Percentiles rank a stretch among this genome's conserved stretches.
phyloP scores from a whole-genome alignment of 2,797 vertebrate genomes.

The Sternarchorhynchus goeldii region DNA sequence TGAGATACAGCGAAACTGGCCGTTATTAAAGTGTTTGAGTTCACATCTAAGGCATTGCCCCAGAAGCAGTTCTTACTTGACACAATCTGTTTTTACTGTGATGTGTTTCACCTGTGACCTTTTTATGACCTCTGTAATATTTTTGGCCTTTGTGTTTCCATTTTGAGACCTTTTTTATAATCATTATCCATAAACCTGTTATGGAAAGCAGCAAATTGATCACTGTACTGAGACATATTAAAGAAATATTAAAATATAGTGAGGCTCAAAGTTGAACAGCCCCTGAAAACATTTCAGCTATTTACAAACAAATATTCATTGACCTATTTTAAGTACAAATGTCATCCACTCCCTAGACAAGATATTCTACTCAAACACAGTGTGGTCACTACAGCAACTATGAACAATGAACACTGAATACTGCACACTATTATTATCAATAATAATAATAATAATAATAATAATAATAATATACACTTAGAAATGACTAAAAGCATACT shows the following conservation, averaged over 20 bases:
- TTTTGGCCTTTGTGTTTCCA: too few species aligned
- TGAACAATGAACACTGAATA: constrained; percentile 4
- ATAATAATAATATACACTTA: background rate
- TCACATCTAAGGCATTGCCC: background rate
- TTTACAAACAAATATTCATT: background rate
- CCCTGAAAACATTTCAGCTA: background rate
- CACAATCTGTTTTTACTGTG: too few species aligned
- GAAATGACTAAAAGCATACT: background rate
- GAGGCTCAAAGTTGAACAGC: background rate
- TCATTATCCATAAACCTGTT: too few species aligned
- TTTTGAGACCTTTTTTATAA: background rate
- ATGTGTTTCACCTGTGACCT: too few species aligned
- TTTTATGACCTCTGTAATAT: too few species aligned
- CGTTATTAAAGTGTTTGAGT: too few species aligned
- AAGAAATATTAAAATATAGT: background rate
- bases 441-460: constrained; percentile 13
- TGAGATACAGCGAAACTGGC: too few species aligned
- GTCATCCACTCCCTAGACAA: background rate
- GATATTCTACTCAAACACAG: constrained; percentile 10
- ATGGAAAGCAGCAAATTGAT: background rate
- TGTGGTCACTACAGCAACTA: constrained; percentile 11
- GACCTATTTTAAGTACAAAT: background rate
- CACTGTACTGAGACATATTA: too few species aligned
- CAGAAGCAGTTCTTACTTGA: too few species aligned
- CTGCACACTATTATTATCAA: background rate